phyloP scores from a whole-genome alignment of 1,140 invertebrate species.

The Macrobrachium nipponense region DNA sequence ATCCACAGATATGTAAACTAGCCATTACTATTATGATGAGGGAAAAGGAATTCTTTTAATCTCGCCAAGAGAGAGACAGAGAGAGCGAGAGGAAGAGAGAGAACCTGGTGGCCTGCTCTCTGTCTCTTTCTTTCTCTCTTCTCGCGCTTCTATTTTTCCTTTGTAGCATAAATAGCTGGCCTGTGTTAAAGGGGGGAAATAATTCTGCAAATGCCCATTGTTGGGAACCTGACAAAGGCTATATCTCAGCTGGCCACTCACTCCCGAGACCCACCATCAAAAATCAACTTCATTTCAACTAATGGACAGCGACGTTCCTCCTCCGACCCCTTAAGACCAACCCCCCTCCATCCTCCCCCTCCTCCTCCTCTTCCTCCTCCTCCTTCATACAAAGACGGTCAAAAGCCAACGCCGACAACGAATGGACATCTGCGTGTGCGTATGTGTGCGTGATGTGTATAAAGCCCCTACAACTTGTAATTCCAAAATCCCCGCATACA shows the following conservation, averaged over 20 bases:
- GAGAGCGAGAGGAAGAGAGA: too few relatives aligned
- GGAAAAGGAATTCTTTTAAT: conserved; percentile 39
- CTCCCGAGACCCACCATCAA: conserved; percentile 1
- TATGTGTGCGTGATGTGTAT: conserved; percentile 27
- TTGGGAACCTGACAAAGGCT: conserved; percentile 28
- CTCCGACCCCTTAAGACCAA: too few relatives aligned
- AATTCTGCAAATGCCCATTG: conserved; percentile 43
- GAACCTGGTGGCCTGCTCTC: not conserved
- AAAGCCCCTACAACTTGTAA: too few relatives aligned
- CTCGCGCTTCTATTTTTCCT: conserved; percentile 38
- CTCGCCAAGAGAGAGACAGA: not conserved
- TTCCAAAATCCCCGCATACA: too few relatives aligned
- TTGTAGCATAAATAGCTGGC: conserved; percentile 45
- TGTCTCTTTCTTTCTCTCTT: not conserved
- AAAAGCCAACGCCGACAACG: not conserved
- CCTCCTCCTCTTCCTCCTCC: too few relatives aligned
- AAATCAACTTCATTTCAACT: conserved; percentile 54
- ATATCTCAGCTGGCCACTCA: conserved; percentile 14
- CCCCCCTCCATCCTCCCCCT: too few relatives aligned
- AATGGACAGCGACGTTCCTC: conserved; percentile 31
- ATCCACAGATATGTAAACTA: conserved; percentile 52
- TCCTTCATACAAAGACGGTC: conserved; percentile 26
- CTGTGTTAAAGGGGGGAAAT: conserved; percentile 42
- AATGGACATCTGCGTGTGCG: conserved; percentile 49
- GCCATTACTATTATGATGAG: conserved; percentile 53